Evolutionary conservation across 1,140 invertebrate species (phyloP).

Genomic region (Drosophila pectinifera): DNA sequence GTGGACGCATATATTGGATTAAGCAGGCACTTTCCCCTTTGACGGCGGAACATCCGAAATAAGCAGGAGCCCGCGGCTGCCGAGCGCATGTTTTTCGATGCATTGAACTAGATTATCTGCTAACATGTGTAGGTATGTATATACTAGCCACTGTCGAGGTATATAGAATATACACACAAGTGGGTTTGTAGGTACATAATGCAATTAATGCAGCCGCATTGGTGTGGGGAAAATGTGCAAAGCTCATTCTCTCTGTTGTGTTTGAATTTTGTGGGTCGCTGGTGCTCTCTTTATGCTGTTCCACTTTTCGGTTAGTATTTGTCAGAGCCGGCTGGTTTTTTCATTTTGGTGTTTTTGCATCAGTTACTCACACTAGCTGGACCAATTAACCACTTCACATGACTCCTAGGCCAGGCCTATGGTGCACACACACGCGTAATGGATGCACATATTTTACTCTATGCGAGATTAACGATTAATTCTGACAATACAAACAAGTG

Average conservation of each 20-base stretch:
- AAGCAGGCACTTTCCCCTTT: constrained; percentile 47
- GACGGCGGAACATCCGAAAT: constrained; percentile 13
- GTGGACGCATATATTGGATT: constrained; percentile 26
- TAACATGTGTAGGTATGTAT: neutral
- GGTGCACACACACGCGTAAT: neutral
- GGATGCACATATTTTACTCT: neutral
- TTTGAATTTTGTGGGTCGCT: constrained; percentile 37
- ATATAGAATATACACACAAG: constrained; percentile 2
- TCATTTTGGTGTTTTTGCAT: constrained; percentile 1
- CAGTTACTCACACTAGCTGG: neutral
- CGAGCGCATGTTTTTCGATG: constrained; percentile 22
- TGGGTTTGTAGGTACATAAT: constrained; percentile 40
- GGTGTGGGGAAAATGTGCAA: constrained; percentile 34
- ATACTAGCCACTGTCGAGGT: neutral
- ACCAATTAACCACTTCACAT: constrained; percentile 12
- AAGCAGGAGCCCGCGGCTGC: constrained; percentile 22
- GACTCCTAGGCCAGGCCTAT: constrained; percentile 6
- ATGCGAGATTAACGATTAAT: neutral
- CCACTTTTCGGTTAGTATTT: neutral
- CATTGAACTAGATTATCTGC: constrained; percentile 48
- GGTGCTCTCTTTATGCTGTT: constrained; percentile 4
- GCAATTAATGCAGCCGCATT: constrained; percentile 55
- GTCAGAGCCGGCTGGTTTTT: neutral
- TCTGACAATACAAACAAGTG: neutral
- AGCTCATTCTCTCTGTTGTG: constrained; percentile 21